These are phyloP conservation scores for Masticophis lateralis DNA, from an alignment of 2,797 vertebrate species.

Conservation along the genomic window DNA sequence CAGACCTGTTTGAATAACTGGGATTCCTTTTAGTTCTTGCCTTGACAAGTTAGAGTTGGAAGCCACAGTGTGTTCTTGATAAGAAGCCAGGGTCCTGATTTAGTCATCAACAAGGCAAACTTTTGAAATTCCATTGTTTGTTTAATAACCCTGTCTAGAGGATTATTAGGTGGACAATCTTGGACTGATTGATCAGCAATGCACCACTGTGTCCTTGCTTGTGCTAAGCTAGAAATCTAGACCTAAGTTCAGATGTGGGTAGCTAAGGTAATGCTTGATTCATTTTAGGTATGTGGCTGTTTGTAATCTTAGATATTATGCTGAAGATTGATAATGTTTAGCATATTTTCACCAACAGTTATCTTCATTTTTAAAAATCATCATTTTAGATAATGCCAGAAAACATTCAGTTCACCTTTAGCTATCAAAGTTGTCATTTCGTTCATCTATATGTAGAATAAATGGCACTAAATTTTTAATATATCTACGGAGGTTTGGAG, in stretches of 20 bases:
- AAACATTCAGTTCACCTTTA: not conserved
- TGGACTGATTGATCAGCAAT: not conserved
- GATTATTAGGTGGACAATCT: not conserved
- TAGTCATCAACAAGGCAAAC: not conserved
- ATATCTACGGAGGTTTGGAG: not conserved
- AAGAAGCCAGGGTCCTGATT: not conserved
- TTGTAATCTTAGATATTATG: not conserved
- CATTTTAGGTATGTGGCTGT: not conserved
- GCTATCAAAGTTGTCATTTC: not conserved
- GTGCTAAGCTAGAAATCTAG: not conserved
- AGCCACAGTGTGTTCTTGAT: not conserved
- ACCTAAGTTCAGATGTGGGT: not conserved
- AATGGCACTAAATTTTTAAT: not conserved
- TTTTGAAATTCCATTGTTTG: not conserved
- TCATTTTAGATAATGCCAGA: not conserved
- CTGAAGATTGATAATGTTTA: not conserved
- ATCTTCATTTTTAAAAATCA: not conserved
- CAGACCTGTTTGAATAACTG: not conserved
- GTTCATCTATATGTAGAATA: not conserved
- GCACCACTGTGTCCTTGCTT: not conserved
- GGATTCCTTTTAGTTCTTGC: not conserved
- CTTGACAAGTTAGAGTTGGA: not conserved
- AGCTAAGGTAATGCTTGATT: not conserved
- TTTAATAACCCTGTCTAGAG: not conserved
- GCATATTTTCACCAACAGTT: not conserved